Percentiles rank a stretch among this genome's conserved stretches.
phyloP scores from a whole-genome alignment of 1,140 invertebrate genomes.

The Belonocnema kinseyi region DNA sequence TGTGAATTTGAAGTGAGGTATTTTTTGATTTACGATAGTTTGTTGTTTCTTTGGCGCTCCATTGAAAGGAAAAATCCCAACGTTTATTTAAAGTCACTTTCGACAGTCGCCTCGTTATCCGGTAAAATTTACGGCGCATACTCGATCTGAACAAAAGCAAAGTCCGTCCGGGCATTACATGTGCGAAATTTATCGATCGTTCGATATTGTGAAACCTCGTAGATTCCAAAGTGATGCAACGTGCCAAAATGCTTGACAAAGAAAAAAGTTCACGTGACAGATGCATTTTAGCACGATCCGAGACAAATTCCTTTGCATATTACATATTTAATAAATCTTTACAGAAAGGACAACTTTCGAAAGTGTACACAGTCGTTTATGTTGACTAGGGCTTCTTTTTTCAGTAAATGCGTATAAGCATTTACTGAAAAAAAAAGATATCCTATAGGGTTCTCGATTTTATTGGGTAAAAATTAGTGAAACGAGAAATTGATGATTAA shows the following conservation, averaged over 20 bases:
- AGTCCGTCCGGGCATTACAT: constrained; percentile 45
- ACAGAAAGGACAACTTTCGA: no score
- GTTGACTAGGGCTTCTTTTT: no score
- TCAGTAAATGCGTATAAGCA: no score
- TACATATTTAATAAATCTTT: no score
- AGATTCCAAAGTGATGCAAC: constrained; percentile 4
- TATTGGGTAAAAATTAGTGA: no score
- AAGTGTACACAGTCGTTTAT: no score
- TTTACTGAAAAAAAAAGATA: no score
- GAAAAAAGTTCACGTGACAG: no score
- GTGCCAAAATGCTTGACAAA: constrained; percentile 15
- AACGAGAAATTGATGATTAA: no score
- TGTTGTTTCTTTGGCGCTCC: constrained; percentile 56
- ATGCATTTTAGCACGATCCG: no score
- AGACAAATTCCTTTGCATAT: no score
- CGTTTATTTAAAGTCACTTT: constrained; percentile 72
- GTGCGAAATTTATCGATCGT: constrained; percentile 46
- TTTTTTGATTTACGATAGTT: constrained; percentile 67
- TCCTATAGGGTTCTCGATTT: no score
- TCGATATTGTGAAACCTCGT: constrained; percentile 39
- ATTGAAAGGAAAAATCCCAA: constrained; percentile 55
- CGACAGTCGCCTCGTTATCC: constrained; percentile 73
- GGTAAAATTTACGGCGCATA: constrained; percentile 69
- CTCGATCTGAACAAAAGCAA: constrained; percentile 60
- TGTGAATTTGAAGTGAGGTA: constrained; percentile 11